Percentiles rank a stretch among this genome's conserved stretches.
phyloP scores from a whole-genome alignment of 2,888 invertebrate genomes.

The Cartodere bifasciata region DNA sequence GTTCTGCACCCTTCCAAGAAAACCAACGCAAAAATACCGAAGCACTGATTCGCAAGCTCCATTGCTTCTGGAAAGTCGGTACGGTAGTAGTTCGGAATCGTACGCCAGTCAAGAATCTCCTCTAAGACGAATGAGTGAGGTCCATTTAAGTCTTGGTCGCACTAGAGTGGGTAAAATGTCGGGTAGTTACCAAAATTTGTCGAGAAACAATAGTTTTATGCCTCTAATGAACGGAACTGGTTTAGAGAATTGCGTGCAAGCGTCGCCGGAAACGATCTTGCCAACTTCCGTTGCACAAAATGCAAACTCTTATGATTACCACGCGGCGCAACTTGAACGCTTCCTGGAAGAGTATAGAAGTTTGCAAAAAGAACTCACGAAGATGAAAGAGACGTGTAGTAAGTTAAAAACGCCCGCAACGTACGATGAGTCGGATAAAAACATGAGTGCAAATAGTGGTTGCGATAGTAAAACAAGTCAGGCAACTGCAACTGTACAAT shows the following conservation, averaged over 20 bases:
- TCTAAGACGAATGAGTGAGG: conserved; percentile 40
- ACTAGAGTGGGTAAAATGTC: conserved; percentile 42
- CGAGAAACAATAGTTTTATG: conserved; percentile 44
- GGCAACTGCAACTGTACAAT: too few species aligned
- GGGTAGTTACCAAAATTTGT: conserved; percentile 58
- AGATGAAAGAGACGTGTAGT: conserved; percentile 69
- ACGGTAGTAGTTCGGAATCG: conserved; percentile 58
- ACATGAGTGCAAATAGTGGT: conserved; percentile 32
- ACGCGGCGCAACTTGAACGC: conserved; percentile 65
- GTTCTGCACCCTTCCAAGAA: conserved; percentile 55
- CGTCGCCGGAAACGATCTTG: conserved; percentile 16
- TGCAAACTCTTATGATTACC: conserved; percentile 57
- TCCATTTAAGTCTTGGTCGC: conserved; percentile 27
- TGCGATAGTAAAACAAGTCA: too few species aligned
- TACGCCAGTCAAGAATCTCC: conserved; percentile 35
- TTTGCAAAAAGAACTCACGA: conserved; percentile 62
- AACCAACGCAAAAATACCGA: conserved; percentile 25
- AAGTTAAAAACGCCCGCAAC: conserved; percentile 42
- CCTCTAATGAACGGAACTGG: conserved; percentile 49
- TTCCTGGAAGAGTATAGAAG: conserved; percentile 69
- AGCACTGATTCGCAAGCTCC: conserved; percentile 62
- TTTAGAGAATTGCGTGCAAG: conserved; percentile 33
- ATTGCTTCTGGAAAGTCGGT: conserved; percentile 53
- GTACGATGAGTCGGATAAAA: conserved; percentile 15
- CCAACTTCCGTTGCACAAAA: conserved; percentile 19